Conservation (phyloP, 2,113 vertebrate genomes). For the Murina feae region DNA sequence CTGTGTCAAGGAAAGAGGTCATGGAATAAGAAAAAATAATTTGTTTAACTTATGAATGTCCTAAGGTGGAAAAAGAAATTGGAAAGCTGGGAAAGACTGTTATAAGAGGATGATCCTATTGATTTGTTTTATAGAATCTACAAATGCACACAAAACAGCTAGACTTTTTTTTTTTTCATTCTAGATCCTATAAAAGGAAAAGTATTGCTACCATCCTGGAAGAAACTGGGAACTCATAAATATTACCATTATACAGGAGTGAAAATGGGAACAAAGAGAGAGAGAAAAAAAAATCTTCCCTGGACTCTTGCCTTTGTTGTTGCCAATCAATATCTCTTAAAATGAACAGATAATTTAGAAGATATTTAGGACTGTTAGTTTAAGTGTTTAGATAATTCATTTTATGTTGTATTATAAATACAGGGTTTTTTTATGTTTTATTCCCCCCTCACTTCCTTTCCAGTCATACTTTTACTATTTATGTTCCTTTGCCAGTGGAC, state of each 20-base stretch:
- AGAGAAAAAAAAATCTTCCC: background rate
- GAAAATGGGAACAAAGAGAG: background rate
- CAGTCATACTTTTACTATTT: background rate
- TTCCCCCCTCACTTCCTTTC: background rate
- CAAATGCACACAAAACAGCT: background rate
- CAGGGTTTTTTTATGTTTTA: background rate
- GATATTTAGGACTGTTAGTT: background rate
- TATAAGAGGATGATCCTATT: background rate
- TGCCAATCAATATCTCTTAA: background rate
- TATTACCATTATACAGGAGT: background rate
- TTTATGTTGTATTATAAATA: background rate
- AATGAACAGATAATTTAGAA: background rate
- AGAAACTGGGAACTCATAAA: background rate
- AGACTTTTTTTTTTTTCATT: background rate
- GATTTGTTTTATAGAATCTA: background rate
- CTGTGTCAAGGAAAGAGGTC: background rate
- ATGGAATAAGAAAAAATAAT: background rate
- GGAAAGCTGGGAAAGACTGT: background rate
- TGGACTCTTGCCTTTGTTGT: background rate
- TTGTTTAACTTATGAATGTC: background rate
- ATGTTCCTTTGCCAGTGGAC: background rate
- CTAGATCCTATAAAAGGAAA: background rate
- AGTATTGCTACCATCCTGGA: background rate
- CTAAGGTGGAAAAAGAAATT: background rate
- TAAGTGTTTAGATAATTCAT: slow-evolving; percentile 12